Conservation (phyloP, 2,888 invertebrate genomes). For the Epistrophella euchroma region DNA sequence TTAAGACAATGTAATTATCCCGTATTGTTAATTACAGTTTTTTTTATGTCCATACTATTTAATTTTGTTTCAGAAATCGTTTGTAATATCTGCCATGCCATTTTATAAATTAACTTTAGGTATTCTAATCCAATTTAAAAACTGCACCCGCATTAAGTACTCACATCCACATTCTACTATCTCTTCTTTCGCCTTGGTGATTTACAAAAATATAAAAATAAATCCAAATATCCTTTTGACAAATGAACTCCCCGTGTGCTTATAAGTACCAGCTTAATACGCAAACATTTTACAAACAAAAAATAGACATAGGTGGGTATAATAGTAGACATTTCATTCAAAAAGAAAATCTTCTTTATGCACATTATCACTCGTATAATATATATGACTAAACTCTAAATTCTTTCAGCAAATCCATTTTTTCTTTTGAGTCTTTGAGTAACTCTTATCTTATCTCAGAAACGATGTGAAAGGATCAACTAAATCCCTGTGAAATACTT, state of each 20-base stretch:
- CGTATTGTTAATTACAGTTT: too few relatives aligned
- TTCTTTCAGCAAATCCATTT: constrained; percentile 1
- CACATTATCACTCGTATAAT: neutral
- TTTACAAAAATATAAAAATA: neutral
- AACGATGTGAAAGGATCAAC: neutral
- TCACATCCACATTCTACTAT: neutral
- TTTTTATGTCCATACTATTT: too few relatives aligned
- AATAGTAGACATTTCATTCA: neutral
- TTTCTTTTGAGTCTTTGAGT: neutral
- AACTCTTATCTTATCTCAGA: neutral
- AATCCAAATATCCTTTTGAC: neutral
- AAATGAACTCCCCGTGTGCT: neutral
- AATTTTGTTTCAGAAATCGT: too few relatives aligned
- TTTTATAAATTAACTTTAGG: too few relatives aligned
- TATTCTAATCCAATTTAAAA: neutral
- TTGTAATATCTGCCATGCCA: too few relatives aligned
- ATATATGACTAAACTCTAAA: neutral
- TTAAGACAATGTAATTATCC: too few relatives aligned
- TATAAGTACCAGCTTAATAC: neutral
- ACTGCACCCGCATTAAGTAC: neutral
- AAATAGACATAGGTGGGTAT: neutral
- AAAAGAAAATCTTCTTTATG: neutral
- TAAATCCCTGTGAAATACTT: constrained; percentile 1
- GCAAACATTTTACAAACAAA: neutral
- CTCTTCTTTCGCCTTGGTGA: neutral